Conservation (phyloP, 2,888 invertebrate species). For the Oxytorus armatus region DNA sequence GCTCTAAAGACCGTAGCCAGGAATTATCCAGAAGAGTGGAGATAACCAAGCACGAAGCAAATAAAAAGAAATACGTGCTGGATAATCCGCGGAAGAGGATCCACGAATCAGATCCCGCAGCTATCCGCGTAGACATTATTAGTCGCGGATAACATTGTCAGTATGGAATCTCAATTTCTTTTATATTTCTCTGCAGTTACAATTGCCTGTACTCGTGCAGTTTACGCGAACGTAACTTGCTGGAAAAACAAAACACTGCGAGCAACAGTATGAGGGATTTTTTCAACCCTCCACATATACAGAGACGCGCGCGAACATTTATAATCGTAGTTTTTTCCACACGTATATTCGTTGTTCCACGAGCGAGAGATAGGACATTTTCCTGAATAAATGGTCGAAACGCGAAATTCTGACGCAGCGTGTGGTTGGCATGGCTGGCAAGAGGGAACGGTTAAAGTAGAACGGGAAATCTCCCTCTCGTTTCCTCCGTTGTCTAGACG, state of each 20-base stretch:
- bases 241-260: constrained; percentile 53
- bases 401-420: constrained; percentile 71
- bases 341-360: constrained; percentile 38
- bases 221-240: constrained; percentile 30
- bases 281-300: neutral
- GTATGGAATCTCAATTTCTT: constrained; percentile 5
- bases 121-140: constrained; percentile 7
- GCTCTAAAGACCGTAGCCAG: constrained; percentile 47
- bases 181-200: constrained; percentile 1
- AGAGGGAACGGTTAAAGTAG: constrained; percentile 44
- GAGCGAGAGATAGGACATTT: constrained; percentile 68
- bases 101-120: neutral
- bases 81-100: neutral
- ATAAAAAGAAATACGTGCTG: constrained; percentile 13
- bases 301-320: constrained; percentile 58
- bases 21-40: constrained; percentile 25
- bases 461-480: constrained; percentile 56
- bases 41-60: neutral
- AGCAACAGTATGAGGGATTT: constrained; percentile 36
- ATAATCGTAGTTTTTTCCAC: constrained; percentile 58
- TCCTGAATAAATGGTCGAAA: constrained; percentile 75
- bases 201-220: constrained; percentile 10
- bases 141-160: constrained; percentile 30
- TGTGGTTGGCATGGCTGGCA: constrained; percentile 70
- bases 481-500: constrained; percentile 68